phyloP scores from a whole-genome alignment of 1,140 invertebrate genomes.

The Nomia melanderi region DNA sequence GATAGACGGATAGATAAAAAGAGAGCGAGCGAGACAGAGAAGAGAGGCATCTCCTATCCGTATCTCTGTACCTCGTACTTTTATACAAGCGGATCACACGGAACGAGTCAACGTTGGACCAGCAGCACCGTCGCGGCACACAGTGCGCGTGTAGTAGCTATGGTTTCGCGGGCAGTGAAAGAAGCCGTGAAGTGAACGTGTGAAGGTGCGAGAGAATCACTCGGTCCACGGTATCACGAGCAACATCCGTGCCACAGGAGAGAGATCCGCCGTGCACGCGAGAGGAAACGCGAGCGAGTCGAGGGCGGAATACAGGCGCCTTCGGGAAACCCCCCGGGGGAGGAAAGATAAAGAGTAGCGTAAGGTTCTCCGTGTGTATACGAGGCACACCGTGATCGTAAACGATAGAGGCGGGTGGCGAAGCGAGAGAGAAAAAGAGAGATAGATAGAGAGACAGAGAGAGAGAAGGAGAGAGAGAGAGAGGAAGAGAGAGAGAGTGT shows the following conservation, averaged over 20 bases:
- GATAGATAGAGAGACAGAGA: slow-evolving; percentile 1
- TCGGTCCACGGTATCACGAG: no score
- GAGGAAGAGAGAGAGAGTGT: slow-evolving; percentile 18
- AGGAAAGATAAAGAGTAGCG: slow-evolving; percentile 3
- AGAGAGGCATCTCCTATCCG: slow-evolving; percentile 16
- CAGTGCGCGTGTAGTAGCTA: slow-evolving; percentile 48
- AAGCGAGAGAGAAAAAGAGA: slow-evolving; percentile 10
- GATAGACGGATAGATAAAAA: no score
- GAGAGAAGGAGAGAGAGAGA: slow-evolving; percentile 2
- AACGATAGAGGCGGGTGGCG: slow-evolving; percentile 27
- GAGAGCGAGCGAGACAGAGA: slow-evolving; percentile 18
- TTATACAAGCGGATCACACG: not conserved
- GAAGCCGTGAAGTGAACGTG: slow-evolving; percentile 52
- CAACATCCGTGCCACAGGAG: no score
- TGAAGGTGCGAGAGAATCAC: slow-evolving; percentile 31
- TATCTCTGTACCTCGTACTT: slow-evolving; percentile 36
- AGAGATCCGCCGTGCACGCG: no score
- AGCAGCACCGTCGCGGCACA: slow-evolving; percentile 40
- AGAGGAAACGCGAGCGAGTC: no score
- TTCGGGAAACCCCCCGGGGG: no score
- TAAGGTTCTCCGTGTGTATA: no score
- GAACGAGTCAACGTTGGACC: slow-evolving; percentile 26
- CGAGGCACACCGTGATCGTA: slow-evolving; percentile 19
- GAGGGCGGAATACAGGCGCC: no score
- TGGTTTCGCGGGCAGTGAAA: slow-evolving; percentile 55